Evolutionary conservation across 2,797 vertebrate species (phyloP).

Genomic region (Vultur gryphus): DNA sequence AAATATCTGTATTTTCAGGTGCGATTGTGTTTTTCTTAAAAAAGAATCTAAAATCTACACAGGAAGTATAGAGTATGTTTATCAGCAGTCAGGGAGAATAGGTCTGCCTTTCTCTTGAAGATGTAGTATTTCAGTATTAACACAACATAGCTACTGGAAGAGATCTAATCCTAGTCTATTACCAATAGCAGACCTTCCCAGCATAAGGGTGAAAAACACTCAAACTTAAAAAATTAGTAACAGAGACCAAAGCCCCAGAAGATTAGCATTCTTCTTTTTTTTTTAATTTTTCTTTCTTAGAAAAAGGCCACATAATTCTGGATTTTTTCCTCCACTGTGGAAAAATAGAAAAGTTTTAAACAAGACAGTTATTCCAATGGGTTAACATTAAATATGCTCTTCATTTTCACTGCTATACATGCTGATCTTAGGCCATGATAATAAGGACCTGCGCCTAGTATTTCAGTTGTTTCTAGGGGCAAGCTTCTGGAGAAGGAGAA

Average conservation of each 20-base stretch:
- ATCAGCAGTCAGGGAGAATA: not conserved
- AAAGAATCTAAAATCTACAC: not conserved
- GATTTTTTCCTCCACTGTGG: not conserved
- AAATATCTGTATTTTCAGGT: not conserved
- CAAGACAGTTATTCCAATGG: not conserved
- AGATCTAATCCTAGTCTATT: not conserved
- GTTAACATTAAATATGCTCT: not conserved
- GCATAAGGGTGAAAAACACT: fast-evolving
- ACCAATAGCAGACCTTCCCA: not conserved
- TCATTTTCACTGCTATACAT: not conserved
- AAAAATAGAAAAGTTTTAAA: not conserved
- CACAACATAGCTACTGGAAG: not conserved
- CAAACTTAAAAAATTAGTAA: not conserved
- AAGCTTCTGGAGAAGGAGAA: not conserved
- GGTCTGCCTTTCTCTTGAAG: not conserved
- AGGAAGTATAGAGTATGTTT: not conserved
- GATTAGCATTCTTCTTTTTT: not conserved
- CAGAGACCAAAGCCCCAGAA: not conserved
- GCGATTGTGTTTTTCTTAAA: not conserved
- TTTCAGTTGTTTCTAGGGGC: not conserved
- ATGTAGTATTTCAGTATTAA: not conserved
- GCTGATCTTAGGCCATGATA: not conserved
- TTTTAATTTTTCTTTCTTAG: not conserved
- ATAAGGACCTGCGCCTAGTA: not conserved
- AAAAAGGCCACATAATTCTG: not conserved